These are phyloP conservation scores for Achroia grisella DNA, from an alignment of 1,140 invertebrate species.

Conservation along the genomic window DNA sequence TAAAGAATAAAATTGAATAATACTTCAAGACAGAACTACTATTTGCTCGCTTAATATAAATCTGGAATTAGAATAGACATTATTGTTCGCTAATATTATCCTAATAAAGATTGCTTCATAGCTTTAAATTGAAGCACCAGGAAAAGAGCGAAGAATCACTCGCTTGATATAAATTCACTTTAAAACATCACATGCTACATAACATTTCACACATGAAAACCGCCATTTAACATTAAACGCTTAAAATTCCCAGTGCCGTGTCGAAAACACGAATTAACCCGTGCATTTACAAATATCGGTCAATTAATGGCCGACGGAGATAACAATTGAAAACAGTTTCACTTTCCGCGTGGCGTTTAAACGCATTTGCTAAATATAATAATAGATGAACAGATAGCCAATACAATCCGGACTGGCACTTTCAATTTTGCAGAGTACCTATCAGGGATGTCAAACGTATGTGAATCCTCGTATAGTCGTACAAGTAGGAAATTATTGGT, in stretches of 20 bases:
- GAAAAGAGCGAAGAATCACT: too few species aligned
- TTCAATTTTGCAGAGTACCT: conserved; percentile 39
- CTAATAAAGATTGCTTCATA: too few species aligned
- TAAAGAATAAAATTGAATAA: too few species aligned
- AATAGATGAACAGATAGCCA: conserved; percentile 59
- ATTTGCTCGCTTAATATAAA: too few species aligned
- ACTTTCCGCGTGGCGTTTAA: conserved; percentile 45
- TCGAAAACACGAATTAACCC: conserved; percentile 59
- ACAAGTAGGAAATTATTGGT: too few species aligned
- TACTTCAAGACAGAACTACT: too few species aligned
- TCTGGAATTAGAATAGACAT: too few species aligned
- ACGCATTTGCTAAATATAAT: conserved; percentile 62
- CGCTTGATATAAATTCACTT: too few species aligned
- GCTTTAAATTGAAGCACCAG: too few species aligned
- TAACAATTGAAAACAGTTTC: conserved; percentile 69
- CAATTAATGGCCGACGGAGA: conserved; percentile 61
- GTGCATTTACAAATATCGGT: conserved; percentile 66
- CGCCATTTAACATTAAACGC: neutral
- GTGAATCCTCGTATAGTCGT: too few species aligned
- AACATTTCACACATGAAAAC: neutral
- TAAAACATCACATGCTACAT: too few species aligned
- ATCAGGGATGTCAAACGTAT: neutral
- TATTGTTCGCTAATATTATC: too few species aligned
- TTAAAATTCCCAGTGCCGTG: conserved; percentile 16
- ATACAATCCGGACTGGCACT: conserved; percentile 46